Percentiles rank a stretch among this genome's conserved stretches.
phyloP scores from a whole-genome alignment of 2,113 vertebrate genomes.

The Pycnonotus jocosus region DNA sequence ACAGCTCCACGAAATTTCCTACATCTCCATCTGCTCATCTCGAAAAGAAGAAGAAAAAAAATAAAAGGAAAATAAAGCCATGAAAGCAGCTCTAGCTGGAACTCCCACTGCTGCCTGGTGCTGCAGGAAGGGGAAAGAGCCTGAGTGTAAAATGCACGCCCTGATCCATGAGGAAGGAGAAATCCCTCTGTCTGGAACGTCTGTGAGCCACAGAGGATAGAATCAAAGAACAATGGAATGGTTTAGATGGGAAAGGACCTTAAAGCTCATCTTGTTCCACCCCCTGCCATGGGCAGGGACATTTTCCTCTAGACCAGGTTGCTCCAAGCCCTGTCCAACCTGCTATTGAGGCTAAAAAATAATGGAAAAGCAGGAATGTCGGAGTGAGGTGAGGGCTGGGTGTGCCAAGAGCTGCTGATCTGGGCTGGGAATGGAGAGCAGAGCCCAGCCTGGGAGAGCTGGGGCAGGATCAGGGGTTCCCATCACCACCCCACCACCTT shows the following conservation, averaged over 20 bases:
- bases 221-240: neutral
- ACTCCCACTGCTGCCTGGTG: no score
- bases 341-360: neutral
- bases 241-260: neutral
- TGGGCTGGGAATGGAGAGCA: neutral
- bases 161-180: neutral
- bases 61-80: neutral
- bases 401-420: neutral
- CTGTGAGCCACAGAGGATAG: neutral
- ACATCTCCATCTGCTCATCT: neutral
- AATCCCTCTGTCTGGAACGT: accelerated
- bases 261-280: neutral
- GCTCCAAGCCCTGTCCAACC: neutral
- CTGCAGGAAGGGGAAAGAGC: neutral
- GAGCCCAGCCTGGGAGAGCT: neutral
- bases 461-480: accelerated
- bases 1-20: neutral
- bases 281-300: neutral
- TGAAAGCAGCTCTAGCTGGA: neutral
- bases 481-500: accelerated
- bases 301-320: neutral
- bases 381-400: neutral
- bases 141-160: accelerated
- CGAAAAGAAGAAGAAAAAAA: neutral
- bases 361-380: neutral